Percentiles rank a stretch among this genome's conserved stretches.
Evolutionary conservation across 2,797 vertebrate genomes (phyloP).

Genomic region (Pogonophryne albipinna): DNA sequence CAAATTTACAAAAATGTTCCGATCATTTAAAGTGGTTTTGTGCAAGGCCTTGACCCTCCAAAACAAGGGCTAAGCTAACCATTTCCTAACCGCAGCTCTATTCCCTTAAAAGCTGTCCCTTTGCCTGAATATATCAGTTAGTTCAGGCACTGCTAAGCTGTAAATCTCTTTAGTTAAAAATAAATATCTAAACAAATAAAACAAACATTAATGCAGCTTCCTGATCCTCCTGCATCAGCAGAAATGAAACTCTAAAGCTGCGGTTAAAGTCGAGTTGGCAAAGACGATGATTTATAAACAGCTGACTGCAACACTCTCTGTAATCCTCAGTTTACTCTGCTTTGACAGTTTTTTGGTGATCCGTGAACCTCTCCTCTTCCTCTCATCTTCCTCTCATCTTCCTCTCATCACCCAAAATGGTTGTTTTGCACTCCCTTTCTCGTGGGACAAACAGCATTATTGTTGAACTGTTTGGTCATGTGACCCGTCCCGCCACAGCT

Average conservation of each 20-base stretch:
- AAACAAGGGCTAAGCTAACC: too few relatives aligned
- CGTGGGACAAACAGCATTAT: constrained; percentile 25
- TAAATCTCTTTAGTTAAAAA: not conserved
- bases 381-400: not conserved
- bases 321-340: constrained; percentile 33
- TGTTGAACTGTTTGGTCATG: constrained; percentile 44
- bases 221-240: constrained; percentile 16
- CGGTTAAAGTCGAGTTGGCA: not conserved
- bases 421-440: constrained; percentile 27
- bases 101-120: not conserved
- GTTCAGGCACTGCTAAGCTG: not conserved
- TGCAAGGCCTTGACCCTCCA: not conserved
- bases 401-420: constrained; percentile 2
- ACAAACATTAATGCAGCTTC: not conserved
- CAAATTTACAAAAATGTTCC: too few relatives aligned
- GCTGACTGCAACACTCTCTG: constrained; percentile 12
- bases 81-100: too few relatives aligned
- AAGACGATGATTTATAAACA: constrained; percentile 16
- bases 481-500: constrained; percentile 21
- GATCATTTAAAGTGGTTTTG: not conserved
- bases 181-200: not conserved
- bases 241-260: not conserved
- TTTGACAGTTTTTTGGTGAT: constrained; percentile 12
- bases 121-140: not conserved
- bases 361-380: not conserved